Conservation (phyloP, 2,797 vertebrate species). For the Sparus aurata region DNA sequence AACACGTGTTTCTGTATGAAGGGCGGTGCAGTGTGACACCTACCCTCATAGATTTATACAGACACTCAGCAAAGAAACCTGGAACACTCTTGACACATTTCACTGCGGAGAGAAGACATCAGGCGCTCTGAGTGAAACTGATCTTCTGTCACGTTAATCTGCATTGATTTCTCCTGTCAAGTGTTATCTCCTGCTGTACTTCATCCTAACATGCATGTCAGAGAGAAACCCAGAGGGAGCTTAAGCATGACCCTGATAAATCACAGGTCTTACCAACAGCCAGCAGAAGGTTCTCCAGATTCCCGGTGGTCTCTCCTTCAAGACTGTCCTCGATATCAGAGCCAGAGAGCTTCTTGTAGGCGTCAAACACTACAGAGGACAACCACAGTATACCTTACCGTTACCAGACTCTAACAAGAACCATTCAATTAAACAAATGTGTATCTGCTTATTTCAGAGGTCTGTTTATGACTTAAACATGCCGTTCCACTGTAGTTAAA, state of each 20-base stretch:
- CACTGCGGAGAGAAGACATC: slow-evolving; percentile 80
- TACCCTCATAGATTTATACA: slow-evolving; percentile 94
- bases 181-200: slow-evolving; percentile 12
- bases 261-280: slow-evolving; percentile 89
- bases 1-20: not conserved
- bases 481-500: too few relatives aligned
- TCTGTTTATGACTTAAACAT: too few relatives aligned
- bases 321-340: slow-evolving; percentile 95
- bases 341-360: slow-evolving; percentile 93
- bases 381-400: not conserved
- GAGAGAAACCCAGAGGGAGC: not conserved
- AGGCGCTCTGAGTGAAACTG: not conserved
- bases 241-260: slow-evolving; percentile 11
- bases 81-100: slow-evolving; percentile 92
- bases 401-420: too few relatives aligned
- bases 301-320: slow-evolving; percentile 92
- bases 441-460: too few relatives aligned
- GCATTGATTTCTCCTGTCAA: slow-evolving; percentile 17
- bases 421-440: too few relatives aligned
- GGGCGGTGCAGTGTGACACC: slow-evolving; percentile 25
- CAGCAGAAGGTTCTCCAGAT: slow-evolving; percentile 91
- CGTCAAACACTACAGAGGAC: slow-evolving; percentile 89
- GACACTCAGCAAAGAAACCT: slow-evolving; percentile 90
- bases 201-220: slow-evolving; percentile 10
- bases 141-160: not conserved